Base-by-base conservation (phyloP, 2,113 vertebrate species). In the Lamprotornis superbus region DNA sequence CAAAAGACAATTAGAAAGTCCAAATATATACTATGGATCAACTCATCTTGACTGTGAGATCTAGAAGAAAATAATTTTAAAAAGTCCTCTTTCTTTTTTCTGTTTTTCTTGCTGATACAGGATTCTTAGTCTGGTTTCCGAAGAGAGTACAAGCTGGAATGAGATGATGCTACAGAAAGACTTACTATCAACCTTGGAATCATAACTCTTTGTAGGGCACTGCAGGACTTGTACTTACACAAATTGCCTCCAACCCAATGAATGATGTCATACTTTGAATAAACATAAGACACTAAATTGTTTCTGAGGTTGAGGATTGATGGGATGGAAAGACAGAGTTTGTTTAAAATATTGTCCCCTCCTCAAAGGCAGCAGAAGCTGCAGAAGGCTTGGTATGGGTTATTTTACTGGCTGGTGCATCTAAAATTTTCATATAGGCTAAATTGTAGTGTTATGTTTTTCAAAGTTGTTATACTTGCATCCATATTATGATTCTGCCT, bases 261-360 rank as follows among this genome's bases (percentile, higher is more conserved):
- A 83, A 5, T 31, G 69, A 80, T 1, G 2, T 76, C 52, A 61
- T 30, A 31, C 4, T 30, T 55, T 47, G 17, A 85, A 69, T 35
- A 85, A 70, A 83, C 3, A 8, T 55, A 44, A 57, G 17, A 69
- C 31, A 21, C 2, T 33, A 39, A 42, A 37, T 20, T 57, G 4
- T 78, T 69, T 60, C 4, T 60, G 75, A 37, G 2, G 8, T 22
- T 52, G 7, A 22, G 14, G 4, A 5, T 19, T 9, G 13, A 47
- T 3, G 10, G 2, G 3, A 8, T 16, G 17, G 6, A 12, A 61
- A 71, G 30, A 39, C 2, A 52, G 6, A 49, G 3, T 17, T 25
- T 33, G 3, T 67, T 89, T 50, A 76, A 59, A 60, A 24, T 46
- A 23, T 22, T 68, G 31, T 75, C 12, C 3, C 11, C 10, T 73